Evolutionary conservation across 2,888 invertebrate species (phyloP).

Genomic region (Notodonta ziczac): DNA sequence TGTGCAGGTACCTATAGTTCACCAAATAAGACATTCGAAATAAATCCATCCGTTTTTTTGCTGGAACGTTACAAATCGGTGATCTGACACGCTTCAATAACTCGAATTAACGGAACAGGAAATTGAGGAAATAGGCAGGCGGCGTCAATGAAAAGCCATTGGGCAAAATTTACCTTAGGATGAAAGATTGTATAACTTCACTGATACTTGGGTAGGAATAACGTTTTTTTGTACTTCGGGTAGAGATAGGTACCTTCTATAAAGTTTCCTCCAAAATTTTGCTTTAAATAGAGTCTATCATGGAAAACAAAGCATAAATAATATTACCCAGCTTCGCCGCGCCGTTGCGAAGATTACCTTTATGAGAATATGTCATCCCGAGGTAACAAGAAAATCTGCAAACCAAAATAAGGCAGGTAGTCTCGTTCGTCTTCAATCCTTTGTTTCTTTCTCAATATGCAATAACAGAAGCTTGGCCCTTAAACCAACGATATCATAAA

Average conservation of each 20-base stretch:
- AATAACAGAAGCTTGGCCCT: slow-evolving; percentile 5
- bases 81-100: slow-evolving; percentile 2
- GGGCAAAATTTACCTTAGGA: too few species aligned
- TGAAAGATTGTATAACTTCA: too few species aligned
- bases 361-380: not conserved
- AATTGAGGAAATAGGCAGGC: not conserved
- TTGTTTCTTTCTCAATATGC: not conserved
- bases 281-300: too few species aligned
- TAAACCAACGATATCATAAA: slow-evolving; percentile 25
- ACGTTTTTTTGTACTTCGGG: too few species aligned
- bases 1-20: too few species aligned
- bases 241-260: too few species aligned
- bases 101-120: not conserved
- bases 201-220: too few species aligned
- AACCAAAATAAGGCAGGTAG: not conserved
- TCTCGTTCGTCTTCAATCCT: not conserved
- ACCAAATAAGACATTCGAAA: too few species aligned
- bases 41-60: not conserved
- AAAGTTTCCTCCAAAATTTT: too few species aligned
- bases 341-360: not conserved
- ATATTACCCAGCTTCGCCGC: too few species aligned
- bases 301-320: too few species aligned
- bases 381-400: not conserved
- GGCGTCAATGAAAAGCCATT: not conserved
- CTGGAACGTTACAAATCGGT: not conserved